phyloP scores from a whole-genome alignment of 2,888 invertebrate species.

The Platycheirus albimanus region DNA sequence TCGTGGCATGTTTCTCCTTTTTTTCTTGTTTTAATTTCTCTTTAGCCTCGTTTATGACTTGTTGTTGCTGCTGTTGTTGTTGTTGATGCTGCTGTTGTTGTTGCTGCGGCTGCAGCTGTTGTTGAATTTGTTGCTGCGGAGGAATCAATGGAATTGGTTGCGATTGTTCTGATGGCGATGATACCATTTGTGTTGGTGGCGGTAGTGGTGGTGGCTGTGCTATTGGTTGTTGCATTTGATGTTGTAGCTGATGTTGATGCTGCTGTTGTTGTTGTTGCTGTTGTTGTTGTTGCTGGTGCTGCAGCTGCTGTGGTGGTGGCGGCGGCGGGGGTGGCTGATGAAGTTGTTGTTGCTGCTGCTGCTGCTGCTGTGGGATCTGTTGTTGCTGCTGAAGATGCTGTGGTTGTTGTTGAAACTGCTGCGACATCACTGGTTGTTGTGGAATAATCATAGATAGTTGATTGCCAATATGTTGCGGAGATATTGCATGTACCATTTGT shows the following conservation, averaged over 20 bases:
- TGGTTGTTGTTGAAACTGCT: slow-evolving; percentile 65
- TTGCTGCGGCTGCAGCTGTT: slow-evolving; percentile 50
- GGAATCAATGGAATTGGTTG: slow-evolving; percentile 51
- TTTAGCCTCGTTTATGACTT: slow-evolving; percentile 81
- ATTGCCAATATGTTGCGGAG: slow-evolving; percentile 68
- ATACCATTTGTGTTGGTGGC: slow-evolving; percentile 72
- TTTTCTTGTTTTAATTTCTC: slow-evolving; percentile 83
- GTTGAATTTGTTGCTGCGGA: slow-evolving; percentile 20
- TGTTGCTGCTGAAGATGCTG: slow-evolving; percentile 44
- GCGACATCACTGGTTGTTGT: slow-evolving; percentile 64
- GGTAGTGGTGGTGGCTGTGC: slow-evolving; percentile 75
- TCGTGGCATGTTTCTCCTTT: slow-evolving; percentile 83
- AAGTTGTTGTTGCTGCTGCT: slow-evolving; percentile 67
- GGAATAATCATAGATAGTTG: slow-evolving; percentile 70
- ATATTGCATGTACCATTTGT: slow-evolving; percentile 65
- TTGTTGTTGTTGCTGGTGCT: slow-evolving; percentile 67
- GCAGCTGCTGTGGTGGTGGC: slow-evolving; percentile 75
- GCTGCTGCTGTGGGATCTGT: slow-evolving; percentile 59
- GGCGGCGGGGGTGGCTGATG: slow-evolving; percentile 31
- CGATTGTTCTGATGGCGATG: slow-evolving; percentile 76
- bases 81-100: slow-evolving; percentile 26
- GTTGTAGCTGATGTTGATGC: slow-evolving; percentile 55
- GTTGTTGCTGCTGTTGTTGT: slow-evolving; percentile 68
- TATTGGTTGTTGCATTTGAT: slow-evolving; percentile 60
- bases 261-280: slow-evolving; percentile 37